Percentiles rank a stretch among this genome's conserved stretches.
Conservation (phyloP, 2,113 vertebrate genomes). For the Xiphorhynchus elegans region DNA sequence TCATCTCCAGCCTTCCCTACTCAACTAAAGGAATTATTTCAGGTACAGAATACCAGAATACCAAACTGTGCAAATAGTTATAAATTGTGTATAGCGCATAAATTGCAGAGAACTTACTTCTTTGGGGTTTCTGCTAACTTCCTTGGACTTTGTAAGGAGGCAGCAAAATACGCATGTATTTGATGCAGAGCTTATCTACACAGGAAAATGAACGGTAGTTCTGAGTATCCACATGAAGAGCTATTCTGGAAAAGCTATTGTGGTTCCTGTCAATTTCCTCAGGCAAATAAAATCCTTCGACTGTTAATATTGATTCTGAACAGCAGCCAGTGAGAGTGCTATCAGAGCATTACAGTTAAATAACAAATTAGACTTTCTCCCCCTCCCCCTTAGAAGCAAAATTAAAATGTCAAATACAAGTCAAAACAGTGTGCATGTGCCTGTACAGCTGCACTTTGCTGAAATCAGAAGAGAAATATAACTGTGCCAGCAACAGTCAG, state of each 20-base stretch:
- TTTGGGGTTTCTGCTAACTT: background rate
- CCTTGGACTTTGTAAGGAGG: background rate
- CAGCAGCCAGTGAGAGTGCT: background rate
- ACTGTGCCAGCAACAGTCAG: background rate
- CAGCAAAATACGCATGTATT: background rate
- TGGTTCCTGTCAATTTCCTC: background rate
- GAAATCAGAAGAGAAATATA: background rate
- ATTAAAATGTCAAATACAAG: background rate
- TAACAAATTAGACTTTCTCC: background rate
- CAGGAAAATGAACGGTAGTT: background rate
- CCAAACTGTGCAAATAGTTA: background rate
- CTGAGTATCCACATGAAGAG: background rate
- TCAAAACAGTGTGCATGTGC: background rate
- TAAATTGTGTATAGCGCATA: background rate
- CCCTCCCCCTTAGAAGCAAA: background rate
- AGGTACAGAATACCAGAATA: background rate
- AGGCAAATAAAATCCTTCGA: slow-evolving; percentile 1
- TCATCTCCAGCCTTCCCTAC: background rate
- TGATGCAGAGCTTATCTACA: background rate
- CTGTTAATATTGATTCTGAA: slow-evolving; percentile 29
- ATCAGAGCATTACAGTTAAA: background rate
- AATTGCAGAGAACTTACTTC: background rate
- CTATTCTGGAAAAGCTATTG: background rate
- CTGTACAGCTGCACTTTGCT: background rate
- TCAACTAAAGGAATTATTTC: background rate